Percentiles rank a stretch among this genome's conserved stretches.
Evolutionary conservation across 2,888 invertebrate species (phyloP).

Genomic region (Sminthurides aquaticus): DNA sequence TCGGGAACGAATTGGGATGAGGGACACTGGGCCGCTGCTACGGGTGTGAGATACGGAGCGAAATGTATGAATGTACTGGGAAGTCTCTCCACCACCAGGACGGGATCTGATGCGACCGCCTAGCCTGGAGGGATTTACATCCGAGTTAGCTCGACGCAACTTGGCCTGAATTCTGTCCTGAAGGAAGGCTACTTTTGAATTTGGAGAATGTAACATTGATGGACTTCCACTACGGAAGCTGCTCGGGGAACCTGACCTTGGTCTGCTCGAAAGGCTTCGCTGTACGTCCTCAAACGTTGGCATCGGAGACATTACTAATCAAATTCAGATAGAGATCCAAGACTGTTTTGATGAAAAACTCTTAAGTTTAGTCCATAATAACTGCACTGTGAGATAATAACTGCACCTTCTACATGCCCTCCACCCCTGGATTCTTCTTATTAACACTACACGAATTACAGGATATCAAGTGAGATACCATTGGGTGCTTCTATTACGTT

Average conservation of each 20-base stretch:
- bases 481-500: too few species aligned
- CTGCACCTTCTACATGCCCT: background rate
- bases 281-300: constrained; percentile 39
- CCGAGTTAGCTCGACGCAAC: constrained; percentile 37
- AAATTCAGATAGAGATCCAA: background rate
- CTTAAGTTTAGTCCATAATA: background rate
- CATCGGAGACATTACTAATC: constrained; percentile 29
- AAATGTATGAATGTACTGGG: constrained; percentile 33
- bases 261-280: constrained; percentile 25
- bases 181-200: constrained; percentile 34
- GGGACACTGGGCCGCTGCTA: constrained; percentile 24
- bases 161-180: constrained; percentile 41
- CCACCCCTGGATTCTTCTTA: background rate
- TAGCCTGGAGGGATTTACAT: constrained; percentile 24
- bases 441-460: background rate
- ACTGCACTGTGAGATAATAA: background rate
- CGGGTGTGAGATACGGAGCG: constrained; percentile 26
- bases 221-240: constrained; percentile 38
- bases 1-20: constrained; percentile 35
- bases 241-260: constrained; percentile 32
- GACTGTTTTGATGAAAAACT: background rate
- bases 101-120: constrained; percentile 28
- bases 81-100: constrained; percentile 28
- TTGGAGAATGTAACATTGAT: constrained; percentile 32
- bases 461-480: too few species aligned